Evolutionary conservation across 2,113 vertebrate species (phyloP), one percentile per base, ranked within the genome.

Genomic region (Mus spicilegus): DNA sequence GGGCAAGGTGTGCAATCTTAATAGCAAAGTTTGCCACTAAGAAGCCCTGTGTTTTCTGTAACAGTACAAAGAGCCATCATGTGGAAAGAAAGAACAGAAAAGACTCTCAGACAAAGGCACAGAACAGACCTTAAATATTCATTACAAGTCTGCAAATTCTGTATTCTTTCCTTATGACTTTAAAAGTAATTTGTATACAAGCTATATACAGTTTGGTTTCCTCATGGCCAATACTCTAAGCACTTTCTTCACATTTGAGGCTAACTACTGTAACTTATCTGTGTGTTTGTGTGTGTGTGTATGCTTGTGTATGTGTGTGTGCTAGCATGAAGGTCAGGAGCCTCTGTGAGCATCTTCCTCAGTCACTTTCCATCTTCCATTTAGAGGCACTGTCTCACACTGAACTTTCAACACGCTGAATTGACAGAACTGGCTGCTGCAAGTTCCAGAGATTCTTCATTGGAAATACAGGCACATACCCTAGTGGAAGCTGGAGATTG

Each of bases 21-120:
- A 91, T 96, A 95, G 96, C 92, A 94, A 96, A 96, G 82, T 96
- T 95, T 11, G 76, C 51, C 67, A 9, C 94, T 77, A 81, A n/a
- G 28, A 96, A 90, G 91, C 81, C 96, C 1, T 42, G 85, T 54
- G 56, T 87, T 92, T 61, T 65, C 42, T 96, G 73, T 42, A 72
- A 33, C 20, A 87, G 84, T 76, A 56, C 33, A 70, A 78, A 67
- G 85, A 87, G 26, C 76, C 78, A 7, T 82, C 67, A 16, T 30
- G 70, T 28, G 28, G 88, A 95, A 65, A 89, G 51, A 87, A 20
- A 88, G 63, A 91, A 33, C 26, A 76, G 51, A 39, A 87, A 78
- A 89, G 3, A 33, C 26, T 90, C 72, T 93, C 72, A 86, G 73
- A 90, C 46, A 58, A 89, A 77, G 72, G 22, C 88, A 72, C 6